Evolutionary conservation across 2,113 vertebrate species (phyloP).

Genomic region (Varanus salvator): DNA sequence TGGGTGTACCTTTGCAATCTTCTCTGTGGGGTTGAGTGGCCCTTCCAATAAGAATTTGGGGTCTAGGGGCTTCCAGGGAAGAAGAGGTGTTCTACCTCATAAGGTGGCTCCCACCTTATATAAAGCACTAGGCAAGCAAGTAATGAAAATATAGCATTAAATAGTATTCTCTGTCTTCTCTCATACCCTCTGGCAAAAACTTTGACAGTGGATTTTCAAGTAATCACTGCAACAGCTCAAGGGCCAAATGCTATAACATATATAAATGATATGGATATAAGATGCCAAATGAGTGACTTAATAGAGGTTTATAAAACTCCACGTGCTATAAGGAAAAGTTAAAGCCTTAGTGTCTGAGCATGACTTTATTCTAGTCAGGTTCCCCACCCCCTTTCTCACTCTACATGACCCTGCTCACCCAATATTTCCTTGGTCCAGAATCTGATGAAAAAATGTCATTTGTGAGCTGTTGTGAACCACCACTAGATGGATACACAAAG

Average conservation of each 20-base stretch:
- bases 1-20: not conserved
- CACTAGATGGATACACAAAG: conserved; percentile 33
- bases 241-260: not conserved
- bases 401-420: too few species aligned
- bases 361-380: not conserved
- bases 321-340: not conserved
- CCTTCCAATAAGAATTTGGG: not conserved
- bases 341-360: not conserved
- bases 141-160: not conserved
- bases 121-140: not conserved
- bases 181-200: not conserved
- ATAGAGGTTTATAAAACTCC: not conserved
- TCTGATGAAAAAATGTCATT: not conserved
- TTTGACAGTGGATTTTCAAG: not conserved
- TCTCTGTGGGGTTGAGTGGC: not conserved
- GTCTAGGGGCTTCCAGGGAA: not conserved
- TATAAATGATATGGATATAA: not conserved
- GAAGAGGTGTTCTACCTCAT: not conserved
- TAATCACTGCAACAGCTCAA: not conserved
- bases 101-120: not conserved
- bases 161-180: not conserved
- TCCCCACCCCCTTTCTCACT: too few species aligned
- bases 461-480: conserved; percentile 12
- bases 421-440: not conserved
- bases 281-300: not conserved